Base-by-base conservation (phyloP, 2,113 vertebrate genomes). In the Galemys pyrenaicus region DNA sequence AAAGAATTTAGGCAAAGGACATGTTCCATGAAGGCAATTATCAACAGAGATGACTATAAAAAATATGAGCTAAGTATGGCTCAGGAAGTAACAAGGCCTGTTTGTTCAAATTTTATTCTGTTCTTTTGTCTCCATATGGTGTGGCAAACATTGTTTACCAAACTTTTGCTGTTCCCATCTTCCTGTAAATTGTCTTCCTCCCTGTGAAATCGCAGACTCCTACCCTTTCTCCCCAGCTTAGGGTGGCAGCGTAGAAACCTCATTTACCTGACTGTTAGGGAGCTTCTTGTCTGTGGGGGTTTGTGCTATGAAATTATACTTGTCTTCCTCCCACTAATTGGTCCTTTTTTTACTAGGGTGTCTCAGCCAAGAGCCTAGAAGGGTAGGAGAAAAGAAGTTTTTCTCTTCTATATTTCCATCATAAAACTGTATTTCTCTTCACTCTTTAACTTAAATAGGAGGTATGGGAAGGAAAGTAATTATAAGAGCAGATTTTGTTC, bases 391-490 rank as follows among this genome's bases (percentile, higher is more conserved):
- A 39, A 17, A 22, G 9, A 37, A 39, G 20, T 19, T 70, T 73
- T 73, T 71, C 9, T 44, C 35, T 26, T 26, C 39, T 81, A 13
- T 41, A 32, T 90, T 87, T 84, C n/a, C 13, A 80, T 60, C 56
- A 60, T 58, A 77, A 62, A 84, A 54, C 1, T 26, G 9, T 10
- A 30, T 84, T n/a, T 87, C 44, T 70, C 83, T 24, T 85, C 35
- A 82, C 6, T 93, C 46, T 67, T 93, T 92, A 71, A 74, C n/a
- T 88, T 84, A 44, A 73, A 70, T 37, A 85, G 19, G n/a, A 80
- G n/a, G 22, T 89, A 10, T 68, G n/a, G 35, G 17, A 54, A 5
- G 54, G n/a, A 80, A 60, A 58, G 20, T 24, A 83, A 92, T 68
- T 39, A 37, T n/a, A 78, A 85, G 22, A 49, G 46, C 10, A 49